These are phyloP conservation scores for Enteromius mattozi DNA, from an alignment of 2,797 vertebrate genomes.

Conservation along the genomic window DNA sequence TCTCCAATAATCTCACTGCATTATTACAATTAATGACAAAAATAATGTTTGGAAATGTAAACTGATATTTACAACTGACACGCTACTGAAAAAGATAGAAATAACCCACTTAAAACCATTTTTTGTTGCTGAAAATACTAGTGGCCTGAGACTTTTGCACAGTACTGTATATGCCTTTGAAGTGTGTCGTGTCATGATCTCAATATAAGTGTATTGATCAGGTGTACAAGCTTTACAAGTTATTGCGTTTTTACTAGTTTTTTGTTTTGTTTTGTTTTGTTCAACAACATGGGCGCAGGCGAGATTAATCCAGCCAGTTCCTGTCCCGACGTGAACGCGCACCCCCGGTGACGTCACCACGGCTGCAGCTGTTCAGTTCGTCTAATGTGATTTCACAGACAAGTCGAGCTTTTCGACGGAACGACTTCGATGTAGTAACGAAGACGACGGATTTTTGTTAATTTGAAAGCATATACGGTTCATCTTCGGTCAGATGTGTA, in stretches of 20 bases:
- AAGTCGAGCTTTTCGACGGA: neutral
- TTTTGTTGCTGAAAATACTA: no score
- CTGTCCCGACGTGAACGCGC: constrained; percentile 9
- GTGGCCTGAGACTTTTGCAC: no score
- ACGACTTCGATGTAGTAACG: neutral
- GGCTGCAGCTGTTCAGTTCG: constrained; percentile 28
- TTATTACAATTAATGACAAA: no score
- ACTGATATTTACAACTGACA: no score
- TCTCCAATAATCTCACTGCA: no score
- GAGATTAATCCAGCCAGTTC: neutral
- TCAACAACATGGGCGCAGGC: neutral
- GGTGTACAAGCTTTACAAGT: no score
- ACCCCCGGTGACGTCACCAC: constrained; percentile 31
- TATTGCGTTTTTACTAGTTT: neutral
- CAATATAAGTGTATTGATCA: neutral
- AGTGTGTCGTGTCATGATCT: neutral
- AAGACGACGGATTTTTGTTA: neutral
- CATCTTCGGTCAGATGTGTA: constrained; percentile 22
- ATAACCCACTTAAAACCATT: no score
- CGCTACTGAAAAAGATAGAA: no score
- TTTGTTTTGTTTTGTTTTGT: no score
- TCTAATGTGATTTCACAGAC: neutral
- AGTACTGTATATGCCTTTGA: no score
- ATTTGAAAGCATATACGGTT: neutral
- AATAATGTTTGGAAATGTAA: no score